Evolutionary conservation across 2,113 vertebrate genomes (phyloP), one percentile per base, ranked within the genome.

Genomic region (Rhinopomastus cyanomelas): DNA sequence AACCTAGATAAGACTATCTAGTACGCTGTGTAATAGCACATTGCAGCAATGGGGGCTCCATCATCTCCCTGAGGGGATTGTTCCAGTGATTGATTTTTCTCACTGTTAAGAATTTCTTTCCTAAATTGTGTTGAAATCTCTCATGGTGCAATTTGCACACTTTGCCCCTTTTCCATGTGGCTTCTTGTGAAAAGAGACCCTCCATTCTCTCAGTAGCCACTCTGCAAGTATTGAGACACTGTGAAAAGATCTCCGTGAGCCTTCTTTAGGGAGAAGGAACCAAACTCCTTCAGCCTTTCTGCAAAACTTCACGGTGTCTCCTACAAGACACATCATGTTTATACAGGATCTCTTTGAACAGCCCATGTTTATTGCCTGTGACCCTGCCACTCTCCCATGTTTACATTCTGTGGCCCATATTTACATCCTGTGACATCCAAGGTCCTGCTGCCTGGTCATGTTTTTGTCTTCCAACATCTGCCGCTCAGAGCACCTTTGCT

Each of bases 381-480:
- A 93, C 91, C 92, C 67, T 81, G 81, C 61, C 68, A 39, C n/a
- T 88, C 89, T 77, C 34, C 44, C 3, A 0, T 88, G 78, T 95
- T 95, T 91, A 73, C 61, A 30, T 65, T 90, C 67, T 36, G 9
- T 16, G 30, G 71, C 67, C 76, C 1, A 0, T 81, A 59, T 86
- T 94, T 88, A 88, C 76, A 76, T 30, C 22, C 77, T 69, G 48
- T 66, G 52, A 79, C 88, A 81, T 79, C 59, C 5, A 0, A 87
- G 74, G 56, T 67, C 77, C 77, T 68, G 46, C 69, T 91, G 72
- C 59, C n/a, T 48, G 13, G 9, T 52, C 10, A 1, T 52, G 59
- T 29, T 93, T 77, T 69, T 69, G n/a, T 71, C 59, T 85, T 74
- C 42, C 77, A 85, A 51, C 80, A 85, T 96, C 85, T 64, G 81